These are phyloP conservation scores for Stramonita haemastoma DNA, from an alignment of 2,888 invertebrate genomes.

Conservation along the genomic window DNA sequence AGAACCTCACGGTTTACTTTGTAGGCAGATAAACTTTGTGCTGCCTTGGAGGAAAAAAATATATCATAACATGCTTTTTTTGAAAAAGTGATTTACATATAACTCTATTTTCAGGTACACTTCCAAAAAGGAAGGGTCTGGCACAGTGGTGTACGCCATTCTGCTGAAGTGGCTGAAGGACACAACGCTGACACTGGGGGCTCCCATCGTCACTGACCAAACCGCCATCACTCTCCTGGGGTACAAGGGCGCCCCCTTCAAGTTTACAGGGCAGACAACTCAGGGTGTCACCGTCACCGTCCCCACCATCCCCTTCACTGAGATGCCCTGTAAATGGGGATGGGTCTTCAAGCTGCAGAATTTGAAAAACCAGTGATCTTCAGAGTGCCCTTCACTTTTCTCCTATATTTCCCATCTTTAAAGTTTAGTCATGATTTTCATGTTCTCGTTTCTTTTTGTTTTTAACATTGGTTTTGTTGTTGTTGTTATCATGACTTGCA, in stretches of 20 bases:
- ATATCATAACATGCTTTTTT: no score
- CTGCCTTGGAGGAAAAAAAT: no score
- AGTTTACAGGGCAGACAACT: conserved; percentile 39
- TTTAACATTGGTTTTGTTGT: no score
- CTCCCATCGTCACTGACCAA: conserved; percentile 71
- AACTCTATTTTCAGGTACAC: conserved; percentile 58
- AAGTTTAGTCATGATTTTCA: neutral
- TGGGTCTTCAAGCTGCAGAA: conserved; percentile 66
- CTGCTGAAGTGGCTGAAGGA: conserved; percentile 85
- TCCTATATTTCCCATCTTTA: neutral
- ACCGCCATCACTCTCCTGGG: conserved; percentile 80
- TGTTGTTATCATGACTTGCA: no score
- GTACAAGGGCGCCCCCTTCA: conserved; percentile 54
- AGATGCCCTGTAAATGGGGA: conserved; percentile 63
- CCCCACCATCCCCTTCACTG: conserved; percentile 55
- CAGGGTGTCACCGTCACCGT: conserved; percentile 61
- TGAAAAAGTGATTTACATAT: no score
- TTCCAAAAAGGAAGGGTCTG: conserved; percentile 44
- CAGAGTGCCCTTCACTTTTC: neutral
- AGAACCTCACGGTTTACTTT: no score
- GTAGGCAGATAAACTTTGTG: no score
- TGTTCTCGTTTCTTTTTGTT: no score
- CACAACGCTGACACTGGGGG: conserved; percentile 80
- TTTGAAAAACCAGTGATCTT: conserved; percentile 43
- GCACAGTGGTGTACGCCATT: conserved; percentile 82